phyloP scores from a whole-genome alignment of 2,797 vertebrate species.

The Pelodytes ibericus region DNA sequence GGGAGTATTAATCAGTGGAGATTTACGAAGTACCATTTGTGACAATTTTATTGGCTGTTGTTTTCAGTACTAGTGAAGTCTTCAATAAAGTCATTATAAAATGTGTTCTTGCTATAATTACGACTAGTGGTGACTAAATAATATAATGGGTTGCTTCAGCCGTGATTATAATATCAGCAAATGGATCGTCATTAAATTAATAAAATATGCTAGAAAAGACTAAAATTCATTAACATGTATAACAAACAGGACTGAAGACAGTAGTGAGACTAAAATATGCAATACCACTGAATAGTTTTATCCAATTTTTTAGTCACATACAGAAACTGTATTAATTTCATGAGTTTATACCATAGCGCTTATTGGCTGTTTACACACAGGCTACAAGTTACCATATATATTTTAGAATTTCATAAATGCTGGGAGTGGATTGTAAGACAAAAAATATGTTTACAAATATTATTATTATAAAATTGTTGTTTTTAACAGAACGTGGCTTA shows the following conservation, averaged over 20 bases:
- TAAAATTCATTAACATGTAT: background rate
- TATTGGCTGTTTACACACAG: too few relatives aligned
- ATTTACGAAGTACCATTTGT: slow-evolving; percentile 32
- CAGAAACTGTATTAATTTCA: too few relatives aligned
- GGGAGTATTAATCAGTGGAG: slow-evolving; percentile 29
- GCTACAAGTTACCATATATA: too few relatives aligned
- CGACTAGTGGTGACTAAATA: slow-evolving; percentile 1
- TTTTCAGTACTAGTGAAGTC: slow-evolving; percentile 7
- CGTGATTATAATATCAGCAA: slow-evolving; percentile 11
- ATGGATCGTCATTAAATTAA: background rate
- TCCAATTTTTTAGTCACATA: too few relatives aligned
- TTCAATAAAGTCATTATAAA: slow-evolving; percentile 38
- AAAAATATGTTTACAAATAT: too few relatives aligned
- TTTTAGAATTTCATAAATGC: too few relatives aligned
- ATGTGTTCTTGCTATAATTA: slow-evolving; percentile 30
- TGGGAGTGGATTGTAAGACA: too few relatives aligned
- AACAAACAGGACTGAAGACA: background rate
- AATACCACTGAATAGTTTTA: too few relatives aligned
- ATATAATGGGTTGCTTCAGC: slow-evolving; percentile 9
- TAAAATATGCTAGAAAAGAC: background rate
- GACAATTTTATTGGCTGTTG: slow-evolving; percentile 31
- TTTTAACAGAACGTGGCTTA: too few relatives aligned
- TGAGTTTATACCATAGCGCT: too few relatives aligned
- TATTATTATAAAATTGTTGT: too few relatives aligned
- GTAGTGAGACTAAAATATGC: too few relatives aligned